phyloP scores from a whole-genome alignment of 2,888 invertebrate genomes.

The Melieria picta region DNA sequence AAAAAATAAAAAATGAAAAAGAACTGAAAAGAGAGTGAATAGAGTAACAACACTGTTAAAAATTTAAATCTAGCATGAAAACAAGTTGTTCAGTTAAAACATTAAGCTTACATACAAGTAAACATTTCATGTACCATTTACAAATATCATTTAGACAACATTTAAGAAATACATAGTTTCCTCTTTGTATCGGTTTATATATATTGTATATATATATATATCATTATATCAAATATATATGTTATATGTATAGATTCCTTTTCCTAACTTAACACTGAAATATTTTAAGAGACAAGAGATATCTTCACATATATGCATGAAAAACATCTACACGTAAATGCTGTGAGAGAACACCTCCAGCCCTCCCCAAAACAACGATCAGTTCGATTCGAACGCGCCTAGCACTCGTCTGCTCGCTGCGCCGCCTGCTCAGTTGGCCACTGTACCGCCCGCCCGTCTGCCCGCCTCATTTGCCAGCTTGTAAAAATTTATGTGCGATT shows the following conservation, averaged over 20 bases:
- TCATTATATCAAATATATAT: background rate
- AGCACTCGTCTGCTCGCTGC: no score
- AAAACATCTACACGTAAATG: slow-evolving; percentile 31
- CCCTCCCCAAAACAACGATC: no score
- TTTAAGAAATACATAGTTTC: slow-evolving; percentile 9
- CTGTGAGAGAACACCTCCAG: slow-evolving; percentile 10
- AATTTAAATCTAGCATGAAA: no score
- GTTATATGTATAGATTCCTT: slow-evolving; percentile 2
- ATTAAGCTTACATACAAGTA: no score
- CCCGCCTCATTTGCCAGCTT: no score
- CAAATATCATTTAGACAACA: slow-evolving; percentile 19
- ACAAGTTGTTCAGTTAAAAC: no score
- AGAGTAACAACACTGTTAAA: no score
- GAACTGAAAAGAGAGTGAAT: background rate
- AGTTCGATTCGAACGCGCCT: background rate
- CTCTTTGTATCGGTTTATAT: background rate
- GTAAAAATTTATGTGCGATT: no score
- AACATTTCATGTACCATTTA: background rate
- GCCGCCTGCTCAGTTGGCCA: no score
- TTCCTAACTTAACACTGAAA: slow-evolving; percentile 8
- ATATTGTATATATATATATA: slow-evolving; percentile 5
- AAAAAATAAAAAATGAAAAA: background rate
- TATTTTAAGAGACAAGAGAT: slow-evolving; percentile 6
- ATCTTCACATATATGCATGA: slow-evolving; percentile 9
- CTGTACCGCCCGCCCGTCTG: no score